Evolutionary conservation across 2,113 vertebrate genomes (phyloP), one percentile per base, ranked within the genome.

Genomic region (Electrona antarctica): DNA sequence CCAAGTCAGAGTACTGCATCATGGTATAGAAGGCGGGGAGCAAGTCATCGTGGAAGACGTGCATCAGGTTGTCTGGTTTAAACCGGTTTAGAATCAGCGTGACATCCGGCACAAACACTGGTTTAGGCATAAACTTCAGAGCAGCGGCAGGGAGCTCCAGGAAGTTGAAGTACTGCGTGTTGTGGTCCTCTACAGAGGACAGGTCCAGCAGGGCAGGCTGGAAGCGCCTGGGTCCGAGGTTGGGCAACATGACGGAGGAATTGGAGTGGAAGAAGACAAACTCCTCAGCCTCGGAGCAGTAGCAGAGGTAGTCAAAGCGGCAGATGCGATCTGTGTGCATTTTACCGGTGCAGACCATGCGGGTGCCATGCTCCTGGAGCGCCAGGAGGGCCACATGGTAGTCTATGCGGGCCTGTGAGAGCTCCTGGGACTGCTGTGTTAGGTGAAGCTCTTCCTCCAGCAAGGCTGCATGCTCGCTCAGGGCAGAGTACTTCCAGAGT

Each of bases 1-100:
- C 95, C 66, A 98, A 86, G 85, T 98, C 96, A 0, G 93, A 94
- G 82, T 96, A 97, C 90, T 98, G 97, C 56, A 92, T 94, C 95
- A 99, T 96, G 28, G 98, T 99, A 73, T 97, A 99, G 85, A 95
- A 99, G 67, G 96, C 93, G 0, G 98, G 98, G 52, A 99, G 93
- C 13, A 99, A 92, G 85, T 99, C 98, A 0, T 99, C 98, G 0
- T 99, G 98, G 87, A 99, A 98, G 49, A 99, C 93, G 0, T 99
- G 98, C 98, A 99, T 99, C 67, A 99, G 86, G 90, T 99, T 99
- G 87, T 99, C 98, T 0, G 98, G 96, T 80, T 99, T 99, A 89
- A 99, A 99, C 73, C 98, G 93, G 87, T 99, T 99, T 46, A 95
- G 68, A 7, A 99, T 96, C 47, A 99, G 93, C 0, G 96, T 95